Evolutionary conservation across 2,113 vertebrate species (phyloP).

Genomic region (Tragelaphus buxtoni): DNA sequence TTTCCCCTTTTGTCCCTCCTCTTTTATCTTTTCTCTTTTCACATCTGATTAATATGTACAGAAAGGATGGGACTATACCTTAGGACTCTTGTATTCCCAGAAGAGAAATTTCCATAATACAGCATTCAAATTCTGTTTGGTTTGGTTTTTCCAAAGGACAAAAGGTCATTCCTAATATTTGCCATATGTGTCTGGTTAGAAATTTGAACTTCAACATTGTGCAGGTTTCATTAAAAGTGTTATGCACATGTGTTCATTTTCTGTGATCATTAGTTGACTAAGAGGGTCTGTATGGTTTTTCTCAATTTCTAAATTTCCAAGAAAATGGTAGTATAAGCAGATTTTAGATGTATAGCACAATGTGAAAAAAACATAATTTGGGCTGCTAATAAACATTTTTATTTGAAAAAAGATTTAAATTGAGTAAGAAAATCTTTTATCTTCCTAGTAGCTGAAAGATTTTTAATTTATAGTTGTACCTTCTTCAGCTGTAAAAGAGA

Average conservation of each 20-base stretch:
- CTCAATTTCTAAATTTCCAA: background rate
- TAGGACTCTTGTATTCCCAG: background rate
- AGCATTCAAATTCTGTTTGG: background rate
- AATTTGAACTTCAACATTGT: slow-evolving; percentile 14
- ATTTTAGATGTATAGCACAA: fast-evolving
- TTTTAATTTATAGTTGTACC: background rate
- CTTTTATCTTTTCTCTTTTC: background rate
- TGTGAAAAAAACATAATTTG: background rate
- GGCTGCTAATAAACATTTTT: background rate
- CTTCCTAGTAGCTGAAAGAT: background rate
- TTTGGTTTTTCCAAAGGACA: background rate
- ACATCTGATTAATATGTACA: background rate
- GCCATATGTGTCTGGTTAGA: background rate
- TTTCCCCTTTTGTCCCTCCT: background rate
- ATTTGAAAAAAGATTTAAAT: slow-evolving; percentile 18
- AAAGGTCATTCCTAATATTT: background rate
- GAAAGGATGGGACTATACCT: background rate
- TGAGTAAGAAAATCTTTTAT: background rate
- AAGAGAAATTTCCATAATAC: background rate
- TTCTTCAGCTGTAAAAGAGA: slow-evolving; percentile 7
- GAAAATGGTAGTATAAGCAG: background rate
- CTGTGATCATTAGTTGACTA: background rate
- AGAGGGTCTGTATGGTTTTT: background rate
- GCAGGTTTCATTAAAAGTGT: background rate
- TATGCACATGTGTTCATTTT: background rate